Conservation (phyloP, 2,797 vertebrate genomes). For the Antrozous pallidus region DNA sequence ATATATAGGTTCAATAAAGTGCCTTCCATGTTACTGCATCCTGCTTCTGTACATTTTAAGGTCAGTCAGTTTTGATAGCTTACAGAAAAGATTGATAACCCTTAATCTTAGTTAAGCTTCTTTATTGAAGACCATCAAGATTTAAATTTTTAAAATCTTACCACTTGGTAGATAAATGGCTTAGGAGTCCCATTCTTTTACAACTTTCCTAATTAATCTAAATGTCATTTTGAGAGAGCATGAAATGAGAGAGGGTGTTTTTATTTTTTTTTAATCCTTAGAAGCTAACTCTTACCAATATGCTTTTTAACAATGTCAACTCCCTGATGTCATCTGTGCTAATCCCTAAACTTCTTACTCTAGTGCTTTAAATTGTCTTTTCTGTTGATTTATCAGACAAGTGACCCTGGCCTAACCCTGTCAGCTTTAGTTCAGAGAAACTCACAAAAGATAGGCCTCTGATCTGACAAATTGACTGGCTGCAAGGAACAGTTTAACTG, state of each 20-base stretch:
- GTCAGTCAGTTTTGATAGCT: conserved; percentile 60
- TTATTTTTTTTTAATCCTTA: background rate
- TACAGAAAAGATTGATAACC: conserved; percentile 65
- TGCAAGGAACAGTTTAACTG: conserved; percentile 69
- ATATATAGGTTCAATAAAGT: background rate
- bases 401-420: conserved; percentile 74
- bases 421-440: conserved; percentile 77
- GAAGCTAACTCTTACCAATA: conserved; percentile 54
- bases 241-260: background rate
- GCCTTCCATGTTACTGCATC: background rate
- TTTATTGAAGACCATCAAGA: conserved; percentile 57
- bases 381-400: conserved; percentile 76
- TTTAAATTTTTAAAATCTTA: conserved; percentile 72
- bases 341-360: conserved; percentile 63
- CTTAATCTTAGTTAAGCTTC: conserved; percentile 76
- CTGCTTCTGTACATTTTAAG: conserved; percentile 54
- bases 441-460: conserved; percentile 73
- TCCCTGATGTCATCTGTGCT: conserved; percentile 56
- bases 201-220: conserved; percentile 77
- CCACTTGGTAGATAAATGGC: conserved; percentile 56
- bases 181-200: conserved; percentile 45
- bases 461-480: conserved; percentile 77
- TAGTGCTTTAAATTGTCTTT: conserved; percentile 70
- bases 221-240: conserved; percentile 53
- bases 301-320: conserved; percentile 61